A percentile compares a stretch with the other conserved stretches of the same genome.
phyloP scores from a whole-genome alignment of 2,113 vertebrate species.

The Oryzias woworae region DNA sequence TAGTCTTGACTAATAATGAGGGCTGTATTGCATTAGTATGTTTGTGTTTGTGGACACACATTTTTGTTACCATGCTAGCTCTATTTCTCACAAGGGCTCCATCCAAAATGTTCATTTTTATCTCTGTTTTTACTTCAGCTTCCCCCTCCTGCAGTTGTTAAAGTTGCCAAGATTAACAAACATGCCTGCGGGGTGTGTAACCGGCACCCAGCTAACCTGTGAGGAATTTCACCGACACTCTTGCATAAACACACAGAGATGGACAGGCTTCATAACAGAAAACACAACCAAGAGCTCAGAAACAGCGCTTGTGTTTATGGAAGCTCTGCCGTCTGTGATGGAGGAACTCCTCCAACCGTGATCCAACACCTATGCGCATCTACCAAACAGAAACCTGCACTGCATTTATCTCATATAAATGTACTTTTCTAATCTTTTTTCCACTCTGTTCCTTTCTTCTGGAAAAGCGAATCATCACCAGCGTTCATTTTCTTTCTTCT shows the following conservation, averaged over 20 bases:
- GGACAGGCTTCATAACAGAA: slow-evolving; percentile 9
- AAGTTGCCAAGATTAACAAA: slow-evolving; percentile 60
- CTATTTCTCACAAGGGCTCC: slow-evolving; percentile 41
- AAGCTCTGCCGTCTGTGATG: neutral
- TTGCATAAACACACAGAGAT: slow-evolving; percentile 16
- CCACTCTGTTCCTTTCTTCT: neutral
- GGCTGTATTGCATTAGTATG: neutral
- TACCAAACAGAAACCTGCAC: slow-evolving; percentile 37
- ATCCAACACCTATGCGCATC: slow-evolving; percentile 15
- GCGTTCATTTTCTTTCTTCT: too few relatives aligned
- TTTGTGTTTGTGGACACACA: neutral
- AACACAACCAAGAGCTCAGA: slow-evolving; percentile 20
- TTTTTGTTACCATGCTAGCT: slow-evolving; percentile 14
- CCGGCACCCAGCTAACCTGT: slow-evolving; percentile 39
- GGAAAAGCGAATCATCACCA: too few relatives aligned
- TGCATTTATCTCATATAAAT: neutral
- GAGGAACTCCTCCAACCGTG: slow-evolving; percentile 29
- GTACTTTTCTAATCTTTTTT: neutral
- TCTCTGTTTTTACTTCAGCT: slow-evolving; percentile 36
- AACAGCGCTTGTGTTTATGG: neutral
- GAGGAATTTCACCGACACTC: slow-evolving; percentile 41
- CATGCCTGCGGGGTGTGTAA: slow-evolving; percentile 25
- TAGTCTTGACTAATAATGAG: neutral
- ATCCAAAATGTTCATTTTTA: slow-evolving; percentile 39
- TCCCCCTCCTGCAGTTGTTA: slow-evolving; percentile 6